phyloP scores from a whole-genome alignment of 2,888 invertebrate genomes.

The Thymelicus acteon region DNA sequence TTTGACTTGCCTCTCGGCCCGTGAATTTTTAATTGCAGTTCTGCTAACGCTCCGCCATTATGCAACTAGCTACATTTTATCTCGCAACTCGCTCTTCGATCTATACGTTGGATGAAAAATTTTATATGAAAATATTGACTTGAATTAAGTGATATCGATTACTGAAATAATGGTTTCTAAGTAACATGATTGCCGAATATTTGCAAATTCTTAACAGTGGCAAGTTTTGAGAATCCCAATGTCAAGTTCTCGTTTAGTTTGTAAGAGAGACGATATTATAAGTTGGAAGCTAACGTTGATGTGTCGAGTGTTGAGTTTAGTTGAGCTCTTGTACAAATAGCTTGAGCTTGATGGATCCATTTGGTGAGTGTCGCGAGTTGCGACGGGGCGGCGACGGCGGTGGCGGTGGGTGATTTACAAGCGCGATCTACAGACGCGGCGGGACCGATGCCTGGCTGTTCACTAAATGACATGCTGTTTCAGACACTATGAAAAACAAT shows the following conservation, averaged over 20 bases:
- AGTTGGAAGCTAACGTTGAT: neutral
- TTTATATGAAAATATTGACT: neutral
- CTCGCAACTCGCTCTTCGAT: neutral
- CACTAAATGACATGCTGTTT: constrained; percentile 17
- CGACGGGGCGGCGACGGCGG: no score
- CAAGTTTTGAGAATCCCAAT: no score
- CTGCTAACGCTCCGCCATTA: constrained; percentile 15
- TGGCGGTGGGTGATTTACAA: neutral
- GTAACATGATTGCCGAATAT: no score
- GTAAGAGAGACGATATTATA: no score
- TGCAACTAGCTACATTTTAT: constrained; percentile 4
- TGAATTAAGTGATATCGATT: no score
- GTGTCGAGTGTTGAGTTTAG: neutral
- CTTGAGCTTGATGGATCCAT: constrained; percentile 34
- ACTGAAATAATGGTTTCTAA: no score
- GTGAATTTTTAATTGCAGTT: constrained; percentile 35
- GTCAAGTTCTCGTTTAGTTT: no score
- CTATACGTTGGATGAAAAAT: neutral
- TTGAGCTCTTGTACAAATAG: neutral
- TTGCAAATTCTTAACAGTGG: no score
- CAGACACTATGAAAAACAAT: neutral
- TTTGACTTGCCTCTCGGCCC: constrained; percentile 33
- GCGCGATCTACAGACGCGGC: constrained; percentile 15
- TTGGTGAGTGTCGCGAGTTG: constrained; percentile 15
- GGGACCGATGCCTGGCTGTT: constrained; percentile 17